Conservation (phyloP, 2,888 invertebrate species). For the Eilema griseolum region DNA sequence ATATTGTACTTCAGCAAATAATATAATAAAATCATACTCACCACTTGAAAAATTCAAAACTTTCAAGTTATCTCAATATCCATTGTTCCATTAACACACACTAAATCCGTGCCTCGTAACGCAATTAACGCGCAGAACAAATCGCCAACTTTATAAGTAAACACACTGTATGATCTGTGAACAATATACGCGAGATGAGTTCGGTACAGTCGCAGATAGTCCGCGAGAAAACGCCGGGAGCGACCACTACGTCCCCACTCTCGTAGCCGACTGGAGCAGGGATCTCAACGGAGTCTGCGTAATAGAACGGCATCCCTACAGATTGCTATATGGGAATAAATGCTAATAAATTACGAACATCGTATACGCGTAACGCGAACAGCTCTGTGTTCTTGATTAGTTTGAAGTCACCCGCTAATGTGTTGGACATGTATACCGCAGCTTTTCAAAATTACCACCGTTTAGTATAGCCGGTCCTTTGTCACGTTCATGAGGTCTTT, state of each 20-base stretch:
- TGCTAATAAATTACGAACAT: conserved; percentile 85
- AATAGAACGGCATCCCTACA: conserved; percentile 84
- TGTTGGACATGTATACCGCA: conserved; percentile 62
- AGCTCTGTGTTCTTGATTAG: conserved; percentile 82
- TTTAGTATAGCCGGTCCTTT: conserved; percentile 29
- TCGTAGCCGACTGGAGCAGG: conserved; percentile 81
- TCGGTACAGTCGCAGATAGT: conserved; percentile 58
- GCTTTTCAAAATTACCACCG: conserved; percentile 32
- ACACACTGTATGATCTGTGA: conserved; percentile 61
- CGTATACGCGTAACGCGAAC: conserved; percentile 81
- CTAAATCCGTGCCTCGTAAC: conserved; percentile 60
- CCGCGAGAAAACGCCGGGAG: conserved; percentile 57
- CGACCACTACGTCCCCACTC: conserved; percentile 75
- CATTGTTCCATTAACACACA: conserved; percentile 67
- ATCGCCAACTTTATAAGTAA: conserved; percentile 61
- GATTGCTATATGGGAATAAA: conserved; percentile 86
- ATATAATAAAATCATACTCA: conserved; percentile 54
- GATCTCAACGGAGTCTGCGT: conserved; percentile 86
- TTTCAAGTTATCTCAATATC: conserved; percentile 68
- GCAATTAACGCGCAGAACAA: conserved; percentile 56
- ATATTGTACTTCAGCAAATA: background rate
- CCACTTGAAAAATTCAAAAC: conserved; percentile 59
- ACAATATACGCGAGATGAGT: conserved; percentile 58
- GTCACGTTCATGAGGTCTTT: conserved; percentile 27
- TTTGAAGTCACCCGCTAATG: conserved; percentile 83